These are phyloP conservation scores for Cantharis rufa DNA, from an alignment of 2,888 invertebrate genomes.

Conservation along the genomic window DNA sequence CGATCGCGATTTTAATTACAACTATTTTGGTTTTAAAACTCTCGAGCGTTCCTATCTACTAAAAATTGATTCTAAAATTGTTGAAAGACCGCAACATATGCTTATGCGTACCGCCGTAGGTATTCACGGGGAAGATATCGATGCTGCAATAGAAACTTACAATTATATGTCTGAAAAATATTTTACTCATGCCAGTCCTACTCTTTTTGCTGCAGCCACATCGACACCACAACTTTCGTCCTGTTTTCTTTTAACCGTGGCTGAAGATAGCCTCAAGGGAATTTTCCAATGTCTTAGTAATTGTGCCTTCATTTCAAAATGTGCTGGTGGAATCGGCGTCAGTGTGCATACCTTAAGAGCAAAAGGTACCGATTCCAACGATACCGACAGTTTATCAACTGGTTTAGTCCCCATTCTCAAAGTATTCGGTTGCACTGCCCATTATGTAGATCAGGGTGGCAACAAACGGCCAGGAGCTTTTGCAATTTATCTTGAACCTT, in stretches of 20 bases:
- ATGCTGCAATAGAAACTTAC: conserved; percentile 92
- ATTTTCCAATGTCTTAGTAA: conserved; percentile 90
- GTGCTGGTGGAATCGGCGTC: conserved; percentile 95
- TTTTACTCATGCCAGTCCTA: conserved; percentile 98
- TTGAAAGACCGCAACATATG: conserved; percentile 98
- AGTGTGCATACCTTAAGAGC: conserved; percentile 95
- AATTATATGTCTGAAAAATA: conserved; percentile 92
- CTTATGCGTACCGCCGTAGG: conserved; percentile 97
- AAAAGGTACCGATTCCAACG: conserved; percentile 83
- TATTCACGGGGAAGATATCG: conserved; percentile 93
- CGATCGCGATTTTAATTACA: conserved; percentile 95
- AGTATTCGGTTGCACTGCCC: conserved; percentile 93
- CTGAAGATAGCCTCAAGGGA: conserved; percentile 92
- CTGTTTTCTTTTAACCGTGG: conserved; percentile 94
- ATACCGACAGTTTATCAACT: conserved; percentile 93
- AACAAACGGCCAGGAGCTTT: conserved; percentile 98
- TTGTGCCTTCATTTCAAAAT: conserved; percentile 95
- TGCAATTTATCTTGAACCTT: conserved; percentile 97
- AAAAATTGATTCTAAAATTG: conserved; percentile 89
- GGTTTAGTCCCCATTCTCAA: conserved; percentile 95
- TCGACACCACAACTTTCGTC: conserved; percentile 90
- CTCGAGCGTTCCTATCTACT: conserved; percentile 93
- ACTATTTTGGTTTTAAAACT: conserved; percentile 99
- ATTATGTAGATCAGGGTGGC: conserved; percentile 97
- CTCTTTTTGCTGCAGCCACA: conserved; percentile 94